These are phyloP conservation scores for Sebastes fasciatus DNA, from an alignment of 2,113 vertebrate genomes.

Conservation along the genomic window DNA sequence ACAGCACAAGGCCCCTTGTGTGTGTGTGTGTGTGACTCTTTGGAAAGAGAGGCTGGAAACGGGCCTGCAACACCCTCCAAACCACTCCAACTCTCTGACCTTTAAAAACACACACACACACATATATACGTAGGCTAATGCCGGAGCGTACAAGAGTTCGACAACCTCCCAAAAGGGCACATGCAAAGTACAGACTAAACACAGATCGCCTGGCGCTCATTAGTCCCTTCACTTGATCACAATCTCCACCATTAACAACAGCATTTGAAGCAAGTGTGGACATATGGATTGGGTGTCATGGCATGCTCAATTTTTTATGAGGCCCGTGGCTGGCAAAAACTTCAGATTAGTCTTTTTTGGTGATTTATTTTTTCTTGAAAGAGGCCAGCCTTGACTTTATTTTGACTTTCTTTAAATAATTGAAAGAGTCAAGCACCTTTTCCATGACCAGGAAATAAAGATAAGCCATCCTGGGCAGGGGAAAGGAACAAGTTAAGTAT, in stretches of 20 bases:
- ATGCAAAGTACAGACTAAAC: slow-evolving; percentile 42
- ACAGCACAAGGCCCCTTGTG: slow-evolving; percentile 70
- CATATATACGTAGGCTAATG: slow-evolving; percentile 27
- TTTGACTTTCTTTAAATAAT: slow-evolving; percentile 9
- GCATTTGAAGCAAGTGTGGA: slow-evolving; percentile 58
- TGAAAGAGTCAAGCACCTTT: background rate
- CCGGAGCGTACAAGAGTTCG: slow-evolving; percentile 17
- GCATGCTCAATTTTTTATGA: slow-evolving; percentile 39
- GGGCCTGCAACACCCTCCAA: slow-evolving; percentile 69
- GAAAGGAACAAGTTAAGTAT: background rate
- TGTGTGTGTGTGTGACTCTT: slow-evolving; percentile 50
- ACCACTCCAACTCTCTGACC: slow-evolving; percentile 59
- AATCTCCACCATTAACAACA: slow-evolving; percentile 59
- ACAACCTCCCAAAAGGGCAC: slow-evolving; percentile 35
- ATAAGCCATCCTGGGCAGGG: background rate
- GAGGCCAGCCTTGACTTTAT: background rate
- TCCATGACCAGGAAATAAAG: slow-evolving; percentile 14
- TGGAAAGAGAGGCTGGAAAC: slow-evolving; percentile 67
- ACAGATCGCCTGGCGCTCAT: slow-evolving; percentile 64
- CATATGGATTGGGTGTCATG: slow-evolving; percentile 65
- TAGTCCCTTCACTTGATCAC: slow-evolving; percentile 62
- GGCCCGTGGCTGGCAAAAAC: slow-evolving; percentile 23
- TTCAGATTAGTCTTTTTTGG: background rate
- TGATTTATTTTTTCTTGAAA: slow-evolving; percentile 23
- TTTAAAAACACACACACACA: slow-evolving; percentile 35